These are phyloP conservation scores for Platycercus adscitus DNA, from an alignment of 2,113 vertebrate genomes.

Conservation along the genomic window DNA sequence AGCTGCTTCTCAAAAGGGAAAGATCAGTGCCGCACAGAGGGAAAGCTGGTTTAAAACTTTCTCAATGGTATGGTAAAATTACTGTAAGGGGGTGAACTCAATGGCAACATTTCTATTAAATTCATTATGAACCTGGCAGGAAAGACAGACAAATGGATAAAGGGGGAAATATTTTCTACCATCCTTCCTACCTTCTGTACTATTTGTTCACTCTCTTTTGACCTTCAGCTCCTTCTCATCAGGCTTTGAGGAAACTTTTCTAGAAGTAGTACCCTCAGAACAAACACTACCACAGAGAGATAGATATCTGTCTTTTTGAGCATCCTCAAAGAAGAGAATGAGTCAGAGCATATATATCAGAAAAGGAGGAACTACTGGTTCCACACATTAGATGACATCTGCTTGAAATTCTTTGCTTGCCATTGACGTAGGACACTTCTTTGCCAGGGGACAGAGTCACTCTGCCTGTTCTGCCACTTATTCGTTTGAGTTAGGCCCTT, in stretches of 20 bases:
- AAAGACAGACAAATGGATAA: not conserved
- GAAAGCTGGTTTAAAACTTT: not conserved
- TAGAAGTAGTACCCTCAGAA: not conserved
- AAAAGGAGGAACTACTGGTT: not conserved
- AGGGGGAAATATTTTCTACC: not conserved
- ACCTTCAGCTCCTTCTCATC: not conserved
- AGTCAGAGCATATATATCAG: not conserved
- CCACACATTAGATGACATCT: not conserved
- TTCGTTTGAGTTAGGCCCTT: not conserved
- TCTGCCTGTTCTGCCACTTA: conserved; percentile 1
- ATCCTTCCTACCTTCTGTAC: not conserved
- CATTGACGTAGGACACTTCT: not conserved
- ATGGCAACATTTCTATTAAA: not conserved
- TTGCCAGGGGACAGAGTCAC: not conserved
- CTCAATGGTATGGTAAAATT: not conserved
- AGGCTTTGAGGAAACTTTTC: not conserved
- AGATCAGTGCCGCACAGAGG: not conserved
- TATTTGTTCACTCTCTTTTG: not conserved
- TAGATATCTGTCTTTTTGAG: not conserved
- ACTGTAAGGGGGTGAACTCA: not conserved
- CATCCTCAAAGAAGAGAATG: not conserved
- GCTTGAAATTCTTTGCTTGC: not conserved
- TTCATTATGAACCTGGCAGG: not conserved
- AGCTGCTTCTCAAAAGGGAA: not conserved
- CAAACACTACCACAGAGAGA: not conserved